A percentile compares a stretch with the other conserved stretches of the same genome.
Conservation (phyloP, 2,113 vertebrate species). For the Callorhinus ursinus region DNA sequence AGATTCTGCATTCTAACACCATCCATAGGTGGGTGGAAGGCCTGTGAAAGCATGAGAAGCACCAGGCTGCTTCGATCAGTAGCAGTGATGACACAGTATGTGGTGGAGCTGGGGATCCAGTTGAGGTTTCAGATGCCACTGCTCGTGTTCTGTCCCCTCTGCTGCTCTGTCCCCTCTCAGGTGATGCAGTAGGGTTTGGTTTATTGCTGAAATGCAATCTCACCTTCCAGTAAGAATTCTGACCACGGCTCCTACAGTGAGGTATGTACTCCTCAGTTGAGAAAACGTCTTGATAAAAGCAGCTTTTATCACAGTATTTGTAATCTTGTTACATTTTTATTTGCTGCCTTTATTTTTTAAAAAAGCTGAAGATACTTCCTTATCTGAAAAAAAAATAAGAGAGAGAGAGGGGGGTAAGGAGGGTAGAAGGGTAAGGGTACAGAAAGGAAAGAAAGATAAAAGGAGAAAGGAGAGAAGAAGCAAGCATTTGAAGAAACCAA, state of each 20-base stretch:
- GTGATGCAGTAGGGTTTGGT: neutral
- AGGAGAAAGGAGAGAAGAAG: neutral
- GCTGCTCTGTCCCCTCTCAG: neutral
- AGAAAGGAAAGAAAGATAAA: neutral
- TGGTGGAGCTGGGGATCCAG: neutral
- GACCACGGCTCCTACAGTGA: neutral
- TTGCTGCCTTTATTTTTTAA: neutral
- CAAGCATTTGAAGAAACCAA: neutral
- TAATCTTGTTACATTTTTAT: slow-evolving; percentile 19
- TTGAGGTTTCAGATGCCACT: neutral
- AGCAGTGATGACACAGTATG: neutral
- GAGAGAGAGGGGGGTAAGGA: neutral
- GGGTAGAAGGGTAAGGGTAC: neutral
- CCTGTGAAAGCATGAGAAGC: neutral
- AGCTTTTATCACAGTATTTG: neutral
- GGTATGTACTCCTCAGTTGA: neutral
- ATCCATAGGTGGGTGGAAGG: neutral
- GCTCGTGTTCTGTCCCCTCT: neutral
- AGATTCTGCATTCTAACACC: neutral
- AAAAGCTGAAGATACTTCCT: neutral
- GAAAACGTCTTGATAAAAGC: slow-evolving; percentile 14
- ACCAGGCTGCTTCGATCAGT: neutral
- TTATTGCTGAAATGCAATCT: neutral
- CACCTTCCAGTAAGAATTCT: neutral
- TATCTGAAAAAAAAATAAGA: neutral